phyloP scores from a whole-genome alignment of 2,113 vertebrate genomes.

The Trogon melanurus region DNA sequence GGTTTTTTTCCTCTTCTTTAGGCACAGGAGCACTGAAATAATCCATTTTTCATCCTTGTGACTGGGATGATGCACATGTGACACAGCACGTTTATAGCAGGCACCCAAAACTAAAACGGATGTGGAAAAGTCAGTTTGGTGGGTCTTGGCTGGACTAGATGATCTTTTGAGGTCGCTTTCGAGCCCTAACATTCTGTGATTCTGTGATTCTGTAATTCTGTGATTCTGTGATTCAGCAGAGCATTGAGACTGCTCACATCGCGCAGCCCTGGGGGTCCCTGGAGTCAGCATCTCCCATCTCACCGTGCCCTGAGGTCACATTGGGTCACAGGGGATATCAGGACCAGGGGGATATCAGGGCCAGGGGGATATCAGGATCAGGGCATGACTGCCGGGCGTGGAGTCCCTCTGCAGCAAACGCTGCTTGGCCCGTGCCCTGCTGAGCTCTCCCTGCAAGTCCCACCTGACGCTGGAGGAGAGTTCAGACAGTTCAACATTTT shows the following conservation, averaged over 20 bases:
- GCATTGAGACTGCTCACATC: fast-evolving
- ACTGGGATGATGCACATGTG: not conserved
- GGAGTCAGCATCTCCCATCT: not conserved
- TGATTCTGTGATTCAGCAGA: not conserved
- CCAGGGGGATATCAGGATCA: not conserved
- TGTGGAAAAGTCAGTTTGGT: not conserved
- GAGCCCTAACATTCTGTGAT: no score
- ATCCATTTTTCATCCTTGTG: not conserved
- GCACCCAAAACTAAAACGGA: not conserved
- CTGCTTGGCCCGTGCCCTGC: not conserved
- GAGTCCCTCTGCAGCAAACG: not conserved
- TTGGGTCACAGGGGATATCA: not conserved
- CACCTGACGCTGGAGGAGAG: not conserved
- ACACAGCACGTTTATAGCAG: not conserved
- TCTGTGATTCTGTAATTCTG: no score
- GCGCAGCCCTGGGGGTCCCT: not conserved
- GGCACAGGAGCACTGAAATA: not conserved
- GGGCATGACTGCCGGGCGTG: fast-evolving
- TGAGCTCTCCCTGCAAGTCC: not conserved
- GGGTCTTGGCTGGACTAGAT: not conserved
- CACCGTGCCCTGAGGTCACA: fast-evolving
- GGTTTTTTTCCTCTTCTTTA: not conserved
- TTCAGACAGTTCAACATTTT: not conserved
- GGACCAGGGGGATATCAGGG: no score
- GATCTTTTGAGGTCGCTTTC: no score